Evolutionary conservation across 2,113 vertebrate genomes (phyloP), one percentile per base, ranked within the genome.

Genomic region (Salvelinus namaycush): DNA sequence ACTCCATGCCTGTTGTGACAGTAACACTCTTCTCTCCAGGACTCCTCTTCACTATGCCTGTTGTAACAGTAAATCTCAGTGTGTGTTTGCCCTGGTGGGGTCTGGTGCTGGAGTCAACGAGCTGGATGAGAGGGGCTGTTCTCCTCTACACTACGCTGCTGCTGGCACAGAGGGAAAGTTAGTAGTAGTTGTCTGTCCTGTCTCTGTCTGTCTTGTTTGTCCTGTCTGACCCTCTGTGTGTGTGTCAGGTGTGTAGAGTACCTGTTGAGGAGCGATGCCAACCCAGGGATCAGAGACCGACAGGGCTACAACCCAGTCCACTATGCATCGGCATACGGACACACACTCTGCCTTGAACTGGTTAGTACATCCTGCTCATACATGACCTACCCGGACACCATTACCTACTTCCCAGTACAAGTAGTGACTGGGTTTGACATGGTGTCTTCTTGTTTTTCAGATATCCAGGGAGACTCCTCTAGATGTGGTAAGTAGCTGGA

Each of bases 41-140:
- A 96, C 95, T 84, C 95, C 97, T 68, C 92, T 99, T 78, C 98
- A 99, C 92, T 99, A 99, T 77, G 97, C 98, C 88, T 96, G 97
- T 76, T 97, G 96, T 90, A 98, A 98, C 92, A 98, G 97, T 92
- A 97, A 98, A 93, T 98, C 97, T 92, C 96, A 98, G 95, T 98
- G 97, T 94, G 94, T 99, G 90, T 98, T 99, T 93, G 97, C 97
- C 84, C 93, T 99, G 93, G 97, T 98, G 93, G 97, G 96, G 70
- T 98, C 97, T 6, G 98, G 98, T 86, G 97, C 97, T 65, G 96
- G 96, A 81, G 94, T 99, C 85, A 98, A 97, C 73, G 97, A 98
- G 89, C 94, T 96, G 81, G 98, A 99, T 87, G 95, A 97, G 89
- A 93, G 95, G 89, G 97, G 97, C 81, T 99, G 97, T 88, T 95